These are phyloP conservation scores for Harmothoe impar DNA, from an alignment of 2,888 invertebrate genomes.

Conservation along the genomic window DNA sequence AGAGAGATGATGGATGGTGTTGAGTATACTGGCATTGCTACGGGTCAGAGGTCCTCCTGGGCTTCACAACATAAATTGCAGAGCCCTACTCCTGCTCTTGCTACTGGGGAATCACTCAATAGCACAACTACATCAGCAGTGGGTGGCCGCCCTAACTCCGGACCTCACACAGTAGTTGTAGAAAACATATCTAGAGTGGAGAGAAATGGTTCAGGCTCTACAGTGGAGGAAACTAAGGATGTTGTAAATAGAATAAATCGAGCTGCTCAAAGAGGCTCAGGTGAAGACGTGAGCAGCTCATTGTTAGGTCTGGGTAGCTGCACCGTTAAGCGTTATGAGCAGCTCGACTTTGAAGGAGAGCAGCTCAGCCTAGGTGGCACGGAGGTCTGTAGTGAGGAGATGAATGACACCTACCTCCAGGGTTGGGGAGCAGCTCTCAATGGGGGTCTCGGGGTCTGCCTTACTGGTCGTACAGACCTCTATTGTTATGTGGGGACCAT, in stretches of 20 bases:
- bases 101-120: neutral
- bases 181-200: neutral
- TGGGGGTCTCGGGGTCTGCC: neutral
- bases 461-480: neutral
- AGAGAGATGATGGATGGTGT: no score
- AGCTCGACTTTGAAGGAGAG: neutral
- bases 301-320: neutral
- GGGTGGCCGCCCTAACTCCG: neutral
- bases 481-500: neutral
- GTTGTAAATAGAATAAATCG: neutral
- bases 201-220: neutral
- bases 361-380: neutral
- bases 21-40: no score
- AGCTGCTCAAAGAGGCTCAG: neutral
- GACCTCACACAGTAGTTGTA: neutral
- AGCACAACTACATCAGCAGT: neutral
- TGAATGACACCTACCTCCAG: neutral
- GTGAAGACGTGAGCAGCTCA: slow-evolving; percentile 1
- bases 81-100: no score
- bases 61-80: no score
- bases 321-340: neutral
- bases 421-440: neutral
- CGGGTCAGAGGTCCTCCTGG: no score
- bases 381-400: neutral
- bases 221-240: neutral